Base-by-base conservation (phyloP, 2,888 invertebrate genomes). In the Harpalus rufipes region DNA sequence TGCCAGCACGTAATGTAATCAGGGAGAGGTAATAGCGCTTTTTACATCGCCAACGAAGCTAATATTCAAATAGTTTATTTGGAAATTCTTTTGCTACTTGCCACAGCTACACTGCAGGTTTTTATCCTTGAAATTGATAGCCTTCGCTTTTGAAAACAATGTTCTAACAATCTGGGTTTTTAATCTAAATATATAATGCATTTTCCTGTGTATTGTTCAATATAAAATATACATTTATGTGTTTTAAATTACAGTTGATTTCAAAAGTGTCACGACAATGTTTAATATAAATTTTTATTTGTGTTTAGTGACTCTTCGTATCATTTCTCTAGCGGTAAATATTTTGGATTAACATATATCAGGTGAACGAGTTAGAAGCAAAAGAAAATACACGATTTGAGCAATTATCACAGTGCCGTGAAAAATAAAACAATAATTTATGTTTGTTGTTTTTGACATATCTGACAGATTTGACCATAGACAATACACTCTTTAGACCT, bases 1-100 rank as follows among this genome's bases (percentile, higher is more conserved):
- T 78, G 58, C 78, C 21, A 51, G 58, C 78, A 76, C 78, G 58
- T 78, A 78, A 78, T 58, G 78, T 78, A 78, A 78, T 78, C 56
- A 78, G 56, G 25, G 56, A 16, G 58, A 58, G 78, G 58, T 76
- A 78, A 78, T 78, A 58, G 56, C 14, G 78, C 78, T 78, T 78
- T 58, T 78, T 78, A 58, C 78, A 78, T 58, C 56, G 18, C 41
- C 41, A 41, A 44, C 44, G 44, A 6, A 18, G 72, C 72, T 74
- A 44, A 74, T 74, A 44, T 44, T 44, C 44, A 0, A 14, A 44
- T 41, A 74, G 16, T 74, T 74, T 44, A 74, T 74, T 74, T 10
- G 7, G 18, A 74, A 74, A 16, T 51, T 44, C 41, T 18, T 18
- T 51, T 74, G 14, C 32, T 18, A 39, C n/a, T 32, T 44, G 16